Percentiles rank a stretch among this genome's conserved stretches.
These are phyloP conservation scores for Hippolais icterina DNA, from an alignment of 2,113 vertebrate genomes.

Conservation along the genomic window DNA sequence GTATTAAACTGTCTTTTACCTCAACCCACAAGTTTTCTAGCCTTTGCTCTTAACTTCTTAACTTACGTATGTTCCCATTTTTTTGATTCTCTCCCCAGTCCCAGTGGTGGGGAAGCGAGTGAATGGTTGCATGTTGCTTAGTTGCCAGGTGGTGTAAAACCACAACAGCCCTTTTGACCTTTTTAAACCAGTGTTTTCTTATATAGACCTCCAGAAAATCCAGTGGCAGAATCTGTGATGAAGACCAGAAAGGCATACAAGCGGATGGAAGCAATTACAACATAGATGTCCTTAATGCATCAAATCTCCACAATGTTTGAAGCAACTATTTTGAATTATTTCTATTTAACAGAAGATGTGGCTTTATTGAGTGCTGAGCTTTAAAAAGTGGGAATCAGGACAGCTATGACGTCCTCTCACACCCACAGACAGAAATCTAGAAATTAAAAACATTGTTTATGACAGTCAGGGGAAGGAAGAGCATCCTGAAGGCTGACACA, in stretches of 20 bases:
- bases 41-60: not conserved
- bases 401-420: not conserved
- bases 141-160: not conserved
- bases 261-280: not conserved
- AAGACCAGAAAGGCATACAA: not conserved
- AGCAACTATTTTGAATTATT: not conserved
- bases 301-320: not conserved
- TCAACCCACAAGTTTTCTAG: not conserved
- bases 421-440: not conserved
- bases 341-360: not conserved
- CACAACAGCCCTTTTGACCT: not conserved
- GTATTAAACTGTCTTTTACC: not conserved
- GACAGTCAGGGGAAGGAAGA: not conserved
- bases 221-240: not conserved
- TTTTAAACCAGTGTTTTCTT: not conserved
- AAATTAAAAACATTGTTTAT: not conserved
- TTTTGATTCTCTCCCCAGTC: not conserved
- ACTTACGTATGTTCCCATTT: fast-evolving
- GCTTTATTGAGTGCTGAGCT: not conserved
- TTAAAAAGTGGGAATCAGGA: not conserved
- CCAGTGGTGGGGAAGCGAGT: fast-evolving
- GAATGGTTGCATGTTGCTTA: not conserved
- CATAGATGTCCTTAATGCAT: not conserved
- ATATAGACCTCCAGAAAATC: not conserved
- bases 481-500: not conserved